phyloP scores from a whole-genome alignment of 2,888 invertebrate species.

The Abscondita cerata region DNA sequence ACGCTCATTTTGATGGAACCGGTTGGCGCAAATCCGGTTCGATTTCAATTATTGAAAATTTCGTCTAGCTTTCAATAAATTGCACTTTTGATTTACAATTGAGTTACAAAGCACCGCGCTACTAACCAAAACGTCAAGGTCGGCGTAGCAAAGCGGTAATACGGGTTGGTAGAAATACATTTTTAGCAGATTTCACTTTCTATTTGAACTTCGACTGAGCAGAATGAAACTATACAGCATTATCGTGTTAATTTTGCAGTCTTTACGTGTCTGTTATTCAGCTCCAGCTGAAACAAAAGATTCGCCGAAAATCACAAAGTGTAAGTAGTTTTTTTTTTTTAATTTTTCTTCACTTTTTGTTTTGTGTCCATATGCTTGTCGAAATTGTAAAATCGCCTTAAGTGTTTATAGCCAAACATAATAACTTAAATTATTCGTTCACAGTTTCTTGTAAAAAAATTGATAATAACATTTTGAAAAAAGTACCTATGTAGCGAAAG shows the following conservation, averaged over 20 bases:
- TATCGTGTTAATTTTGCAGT: conserved; percentile 28
- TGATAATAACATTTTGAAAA: too few species aligned
- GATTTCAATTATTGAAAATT: conserved; percentile 17
- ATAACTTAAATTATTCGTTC: too few species aligned
- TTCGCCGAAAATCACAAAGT: conserved; percentile 31
- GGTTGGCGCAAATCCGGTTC: conserved; percentile 26
- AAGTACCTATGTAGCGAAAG: not conserved
- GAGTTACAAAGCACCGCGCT: conserved; percentile 15
- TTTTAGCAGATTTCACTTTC: conserved; percentile 24
- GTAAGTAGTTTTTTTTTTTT: conserved; percentile 30
- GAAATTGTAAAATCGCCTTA: too few species aligned
- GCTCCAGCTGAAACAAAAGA: conserved; percentile 28
- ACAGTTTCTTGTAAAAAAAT: too few species aligned
- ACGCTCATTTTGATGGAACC: conserved; percentile 19
- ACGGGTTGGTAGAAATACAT: conserved; percentile 28
- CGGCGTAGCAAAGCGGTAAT: conserved; percentile 30
- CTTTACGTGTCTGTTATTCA: conserved; percentile 16
- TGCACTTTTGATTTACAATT: conserved; percentile 12
- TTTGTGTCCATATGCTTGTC: too few species aligned
- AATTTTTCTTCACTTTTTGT: too few species aligned
- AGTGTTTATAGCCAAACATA: too few species aligned
- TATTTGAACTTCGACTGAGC: conserved; percentile 6
- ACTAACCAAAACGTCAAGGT: conserved; percentile 31
- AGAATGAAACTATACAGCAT: conserved; percentile 32
- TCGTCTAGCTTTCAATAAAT: conserved; percentile 18